These are phyloP conservation scores for Callipepla squamata DNA, from an alignment of 2,113 vertebrate genomes.

Conservation along the genomic window DNA sequence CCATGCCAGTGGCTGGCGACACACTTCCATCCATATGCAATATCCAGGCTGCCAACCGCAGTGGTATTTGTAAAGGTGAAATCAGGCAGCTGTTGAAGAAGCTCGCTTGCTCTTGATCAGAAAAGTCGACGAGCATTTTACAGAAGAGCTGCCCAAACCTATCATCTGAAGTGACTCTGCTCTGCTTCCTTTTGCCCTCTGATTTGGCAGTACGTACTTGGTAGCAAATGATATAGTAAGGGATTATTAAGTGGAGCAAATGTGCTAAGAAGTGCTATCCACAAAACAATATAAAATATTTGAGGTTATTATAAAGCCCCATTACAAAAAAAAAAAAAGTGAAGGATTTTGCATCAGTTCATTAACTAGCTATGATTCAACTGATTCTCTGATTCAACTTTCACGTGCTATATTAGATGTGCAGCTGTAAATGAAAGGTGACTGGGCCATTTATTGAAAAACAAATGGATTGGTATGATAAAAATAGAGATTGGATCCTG, in stretches of 20 bases:
- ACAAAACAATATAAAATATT: slow-evolving; percentile 42
- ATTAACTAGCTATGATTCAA: slow-evolving; percentile 43
- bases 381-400: not conserved
- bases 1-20: slow-evolving; percentile 14
- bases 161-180: not conserved
- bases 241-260: not conserved
- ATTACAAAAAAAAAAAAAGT: not conserved
- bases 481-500: not conserved
- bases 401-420: not conserved
- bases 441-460: not conserved
- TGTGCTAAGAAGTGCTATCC: not conserved
- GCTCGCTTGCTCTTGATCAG: not conserved
- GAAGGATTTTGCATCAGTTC: slow-evolving; percentile 16
- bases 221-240: not conserved
- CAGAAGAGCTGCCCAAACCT: not conserved
- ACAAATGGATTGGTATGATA: not conserved
- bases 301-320: not conserved
- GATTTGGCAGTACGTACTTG: not conserved
- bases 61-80: slow-evolving; percentile 52
- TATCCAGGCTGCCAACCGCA: not conserved
- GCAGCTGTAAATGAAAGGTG: not conserved
- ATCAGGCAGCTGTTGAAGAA: not conserved
- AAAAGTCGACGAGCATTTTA: slow-evolving; percentile 15
- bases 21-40: not conserved
- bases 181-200: not conserved